Conservation (phyloP, 37 sponge, comb jelly and placozoan species). For the Spongilla lacustris region DNA sequence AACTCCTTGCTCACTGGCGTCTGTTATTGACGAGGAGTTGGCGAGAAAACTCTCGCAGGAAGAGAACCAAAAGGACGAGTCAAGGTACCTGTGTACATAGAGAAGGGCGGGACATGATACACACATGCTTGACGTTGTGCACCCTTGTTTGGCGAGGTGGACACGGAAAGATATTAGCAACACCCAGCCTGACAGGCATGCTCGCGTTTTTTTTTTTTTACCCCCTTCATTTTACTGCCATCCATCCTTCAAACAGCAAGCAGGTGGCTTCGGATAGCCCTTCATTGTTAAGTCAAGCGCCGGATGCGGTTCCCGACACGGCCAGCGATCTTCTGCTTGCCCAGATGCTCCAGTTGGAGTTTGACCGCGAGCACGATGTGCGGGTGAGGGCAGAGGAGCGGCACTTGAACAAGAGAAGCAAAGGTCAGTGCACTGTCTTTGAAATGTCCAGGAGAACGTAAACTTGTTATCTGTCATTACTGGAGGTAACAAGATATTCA, state of each 20-base stretch:
- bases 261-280: not conserved
- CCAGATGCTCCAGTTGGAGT: constrained; percentile 93
- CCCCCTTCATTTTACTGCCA: not conserved
- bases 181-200: no score
- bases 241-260: not conserved
- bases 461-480: not conserved
- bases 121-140: not conserved
- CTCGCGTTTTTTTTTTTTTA: not conserved
- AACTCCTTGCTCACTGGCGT: constrained; percentile 62
- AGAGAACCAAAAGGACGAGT: constrained; percentile 27
- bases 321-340: constrained; percentile 82
- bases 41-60: constrained; percentile 62
- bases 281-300: not conserved
- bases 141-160: no score
- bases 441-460: no score
- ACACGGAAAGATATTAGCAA: no score
- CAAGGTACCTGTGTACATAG: not conserved
- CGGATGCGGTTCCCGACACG: constrained; percentile 24
- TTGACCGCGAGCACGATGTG: constrained; percentile 80
- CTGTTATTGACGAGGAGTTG: constrained; percentile 88
- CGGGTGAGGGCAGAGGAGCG: constrained; percentile 71
- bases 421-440: no score
- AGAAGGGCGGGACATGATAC: not conserved
- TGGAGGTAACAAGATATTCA: not conserved
- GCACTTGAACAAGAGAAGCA: constrained; percentile 83